Evolutionary conservation across 2,797 vertebrate species (phyloP).

Genomic region (Micrastur ruficollis): DNA sequence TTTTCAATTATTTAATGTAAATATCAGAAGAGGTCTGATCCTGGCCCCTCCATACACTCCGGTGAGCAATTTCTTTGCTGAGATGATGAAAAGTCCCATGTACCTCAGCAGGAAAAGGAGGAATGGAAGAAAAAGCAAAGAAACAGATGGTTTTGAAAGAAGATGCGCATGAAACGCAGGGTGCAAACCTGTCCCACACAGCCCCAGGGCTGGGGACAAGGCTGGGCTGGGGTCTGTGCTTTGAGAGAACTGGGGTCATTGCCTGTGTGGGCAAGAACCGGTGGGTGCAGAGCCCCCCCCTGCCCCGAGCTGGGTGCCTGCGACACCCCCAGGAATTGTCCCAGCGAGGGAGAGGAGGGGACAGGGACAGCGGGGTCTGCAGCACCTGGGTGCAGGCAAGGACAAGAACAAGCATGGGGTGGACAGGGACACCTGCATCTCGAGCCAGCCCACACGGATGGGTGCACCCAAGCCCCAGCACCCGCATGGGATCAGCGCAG

Average conservation of each 20-base stretch:
- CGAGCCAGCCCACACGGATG: accelerated
- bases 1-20: conserved; percentile 2
- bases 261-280: accelerated
- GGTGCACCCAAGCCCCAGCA: accelerated
- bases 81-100: neutral
- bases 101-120: neutral
- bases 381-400: neutral
- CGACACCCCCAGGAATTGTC: neutral
- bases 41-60: neutral
- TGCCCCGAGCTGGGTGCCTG: accelerated
- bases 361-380: neutral
- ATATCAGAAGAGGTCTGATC: neutral
- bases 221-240: neutral
- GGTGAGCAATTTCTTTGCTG: neutral
- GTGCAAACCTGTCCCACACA: accelerated
- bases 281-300: neutral
- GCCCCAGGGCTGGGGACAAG: neutral
- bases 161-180: accelerated
- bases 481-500: neutral
- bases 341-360: accelerated
- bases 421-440: neutral
- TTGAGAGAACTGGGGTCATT: accelerated
- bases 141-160: neutral
- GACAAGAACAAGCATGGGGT: neutral
- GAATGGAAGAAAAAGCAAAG: neutral